Percentiles rank a stretch among this genome's conserved stretches.
These are phyloP conservation scores for Anarsia innoxiella DNA, from an alignment of 2,888 invertebrate species.

Conservation along the genomic window DNA sequence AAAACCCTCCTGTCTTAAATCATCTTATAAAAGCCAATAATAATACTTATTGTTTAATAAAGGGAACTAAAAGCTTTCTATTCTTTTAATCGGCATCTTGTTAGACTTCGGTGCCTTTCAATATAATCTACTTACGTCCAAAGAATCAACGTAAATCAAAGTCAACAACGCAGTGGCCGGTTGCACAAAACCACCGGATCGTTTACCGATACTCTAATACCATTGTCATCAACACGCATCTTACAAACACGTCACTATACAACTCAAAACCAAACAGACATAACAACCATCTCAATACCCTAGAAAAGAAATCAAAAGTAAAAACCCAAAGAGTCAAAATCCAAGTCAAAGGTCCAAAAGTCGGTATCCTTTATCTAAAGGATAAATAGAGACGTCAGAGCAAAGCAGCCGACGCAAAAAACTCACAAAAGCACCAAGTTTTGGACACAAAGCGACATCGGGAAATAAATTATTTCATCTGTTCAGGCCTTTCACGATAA, in stretches of 20 bases:
- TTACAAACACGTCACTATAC: conserved; percentile 38
- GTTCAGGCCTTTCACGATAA: conserved; percentile 72
- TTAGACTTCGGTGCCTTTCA: conserved; percentile 19
- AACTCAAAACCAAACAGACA: conserved; percentile 26
- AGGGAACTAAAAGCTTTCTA: too few species aligned
- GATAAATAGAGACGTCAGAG: conserved; percentile 66
- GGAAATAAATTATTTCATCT: conserved; percentile 75
- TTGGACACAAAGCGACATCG: conserved; percentile 71
- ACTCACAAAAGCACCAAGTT: conserved; percentile 64
- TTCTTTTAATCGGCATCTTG: neutral
- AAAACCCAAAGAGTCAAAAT: too few species aligned
- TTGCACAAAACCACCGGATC: conserved; percentile 63
- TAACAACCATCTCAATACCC: conserved; percentile 12
- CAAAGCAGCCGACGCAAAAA: conserved; percentile 66
- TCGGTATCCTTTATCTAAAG: conserved; percentile 57
- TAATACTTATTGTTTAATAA: too few species aligned
- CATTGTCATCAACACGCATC: conserved; percentile 67
- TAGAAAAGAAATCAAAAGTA: too few species aligned
- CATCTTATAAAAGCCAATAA: too few species aligned
- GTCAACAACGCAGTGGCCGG: conserved; percentile 35
- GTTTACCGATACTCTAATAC: conserved; percentile 65
- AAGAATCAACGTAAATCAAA: conserved; percentile 57
- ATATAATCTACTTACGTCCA: conserved; percentile 47
- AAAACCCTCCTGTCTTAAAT: too few species aligned
- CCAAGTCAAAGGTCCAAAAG: conserved; percentile 21